Base-by-base conservation (phyloP, 2,797 vertebrate genomes). In the Ceyx erithaca region DNA sequence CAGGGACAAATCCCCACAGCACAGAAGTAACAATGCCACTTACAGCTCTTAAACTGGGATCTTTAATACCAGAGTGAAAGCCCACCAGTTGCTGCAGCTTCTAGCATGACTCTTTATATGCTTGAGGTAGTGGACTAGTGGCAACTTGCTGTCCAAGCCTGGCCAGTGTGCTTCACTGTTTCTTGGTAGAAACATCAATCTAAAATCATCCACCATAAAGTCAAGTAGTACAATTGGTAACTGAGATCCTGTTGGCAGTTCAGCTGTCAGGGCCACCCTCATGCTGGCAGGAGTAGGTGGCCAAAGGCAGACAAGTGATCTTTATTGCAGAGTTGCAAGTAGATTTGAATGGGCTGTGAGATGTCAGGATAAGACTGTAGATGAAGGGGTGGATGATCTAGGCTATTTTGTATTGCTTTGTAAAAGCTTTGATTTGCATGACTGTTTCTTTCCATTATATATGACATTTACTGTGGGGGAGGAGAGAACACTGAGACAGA, bases 361-460 rank as follows among this genome's bases (percentile, higher is more conserved):
- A 35, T 33, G 54, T 20, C 52, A 64, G 30, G 25, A 8, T 48
- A 37, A 67, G n/a, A 62, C 12, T 79, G 62, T 69, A 67, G 25
- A 55, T 33, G 28, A 81, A 88, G 35, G 35, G 35, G 67, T 86
- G 40, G 30, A 73, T 54, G 25, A 76, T 87, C 77, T 86, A 46
- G 63, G 55, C 20, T 79, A 23, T 76, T 94, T 86, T 77, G 28
- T 79, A 45, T 72, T 72, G 55, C 57, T 81, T 90, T 94, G 63
- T 90, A 87, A 81, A 89, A 90, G 35, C 51, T 90, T 90, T 80
- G 37, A 49, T 91, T 82, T 93, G 71, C 52, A 8, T 88, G 57
- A 81, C 78, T 88, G 14, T 89, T 93, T 87, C 57, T 90, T 77
- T 61, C 68, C 45, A 70, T 90, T 91, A 72, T 96, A 88, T 52